These are phyloP conservation scores for Zosterops borbonicus DNA, from an alignment of 2,113 vertebrate species.

Conservation along the genomic window DNA sequence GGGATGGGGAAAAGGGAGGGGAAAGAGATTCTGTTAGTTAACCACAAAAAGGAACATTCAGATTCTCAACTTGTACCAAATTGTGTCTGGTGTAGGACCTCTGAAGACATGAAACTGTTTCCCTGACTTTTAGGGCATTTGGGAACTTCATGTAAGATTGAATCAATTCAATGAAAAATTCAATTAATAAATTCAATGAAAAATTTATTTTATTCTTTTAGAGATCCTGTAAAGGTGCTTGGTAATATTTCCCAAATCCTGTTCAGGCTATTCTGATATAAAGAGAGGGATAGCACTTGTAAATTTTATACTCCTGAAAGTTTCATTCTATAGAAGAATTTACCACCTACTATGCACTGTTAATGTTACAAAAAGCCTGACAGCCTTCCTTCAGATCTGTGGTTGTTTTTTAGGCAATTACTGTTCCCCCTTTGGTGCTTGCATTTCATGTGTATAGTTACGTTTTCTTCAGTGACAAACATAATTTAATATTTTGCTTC, in stretches of 20 bases:
- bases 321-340: not conserved
- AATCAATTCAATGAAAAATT: not conserved
- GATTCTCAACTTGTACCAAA: not conserved
- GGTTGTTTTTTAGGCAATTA: not conserved
- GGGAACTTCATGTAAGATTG: not conserved
- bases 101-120: not conserved
- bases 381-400: not conserved
- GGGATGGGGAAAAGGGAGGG: not conserved
- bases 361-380: not conserved
- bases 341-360: not conserved
- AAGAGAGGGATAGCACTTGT: not conserved
- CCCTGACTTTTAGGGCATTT: not conserved
- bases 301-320: not conserved
- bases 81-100: not conserved
- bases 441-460: not conserved
- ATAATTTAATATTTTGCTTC: not conserved
- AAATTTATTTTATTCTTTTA: not conserved
- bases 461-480: not conserved
- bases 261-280: not conserved
- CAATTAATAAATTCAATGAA: not conserved
- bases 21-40: not conserved
- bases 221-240: not conserved
- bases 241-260: not conserved
- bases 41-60: not conserved
- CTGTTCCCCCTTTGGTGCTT: not conserved